phyloP scores from a whole-genome alignment of 2,113 vertebrate species.

The Lepus americanus region DNA sequence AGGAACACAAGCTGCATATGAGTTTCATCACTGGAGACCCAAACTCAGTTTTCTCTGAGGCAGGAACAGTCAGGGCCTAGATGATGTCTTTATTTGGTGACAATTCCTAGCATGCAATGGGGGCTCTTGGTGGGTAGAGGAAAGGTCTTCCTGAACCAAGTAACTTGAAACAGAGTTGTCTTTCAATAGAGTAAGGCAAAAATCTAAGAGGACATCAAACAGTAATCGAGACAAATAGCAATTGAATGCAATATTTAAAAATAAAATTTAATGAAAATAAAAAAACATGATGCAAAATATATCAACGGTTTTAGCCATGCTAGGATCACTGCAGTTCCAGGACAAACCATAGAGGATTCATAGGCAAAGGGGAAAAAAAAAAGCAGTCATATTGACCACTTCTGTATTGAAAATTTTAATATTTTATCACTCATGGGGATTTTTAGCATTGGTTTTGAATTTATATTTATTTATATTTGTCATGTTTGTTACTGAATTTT shows the following conservation, averaged over 20 bases:
- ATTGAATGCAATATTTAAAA: not conserved
- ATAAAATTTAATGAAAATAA: not conserved
- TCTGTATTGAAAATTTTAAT: not conserved
- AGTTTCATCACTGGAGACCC: slow-evolving; percentile 71
- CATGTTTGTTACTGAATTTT: not conserved
- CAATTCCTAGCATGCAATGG: not conserved
- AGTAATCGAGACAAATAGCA: not conserved
- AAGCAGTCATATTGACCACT: not conserved
- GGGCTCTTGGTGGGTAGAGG: not conserved
- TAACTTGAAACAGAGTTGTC: not conserved
- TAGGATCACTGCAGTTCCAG: not conserved
- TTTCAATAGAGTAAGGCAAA: not conserved
- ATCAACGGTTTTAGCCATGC: not conserved
- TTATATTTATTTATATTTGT: not conserved
- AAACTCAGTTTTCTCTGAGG: not conserved
- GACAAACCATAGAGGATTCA: not conserved
- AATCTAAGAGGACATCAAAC: not conserved
- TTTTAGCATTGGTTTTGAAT: slow-evolving; percentile 3
- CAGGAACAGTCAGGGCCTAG: not conserved
- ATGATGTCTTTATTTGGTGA: not conserved
- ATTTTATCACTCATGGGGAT: not conserved
- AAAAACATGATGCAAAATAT: not conserved
- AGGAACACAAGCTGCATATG: slow-evolving; percentile 70
- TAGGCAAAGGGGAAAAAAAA: not conserved
- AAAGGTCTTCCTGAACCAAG: not conserved